A percentile compares a stretch with the other conserved stretches of the same genome.
These are phyloP conservation scores for Dipodomys merriami DNA, from an alignment of 2,113 vertebrate species.

Conservation along the genomic window DNA sequence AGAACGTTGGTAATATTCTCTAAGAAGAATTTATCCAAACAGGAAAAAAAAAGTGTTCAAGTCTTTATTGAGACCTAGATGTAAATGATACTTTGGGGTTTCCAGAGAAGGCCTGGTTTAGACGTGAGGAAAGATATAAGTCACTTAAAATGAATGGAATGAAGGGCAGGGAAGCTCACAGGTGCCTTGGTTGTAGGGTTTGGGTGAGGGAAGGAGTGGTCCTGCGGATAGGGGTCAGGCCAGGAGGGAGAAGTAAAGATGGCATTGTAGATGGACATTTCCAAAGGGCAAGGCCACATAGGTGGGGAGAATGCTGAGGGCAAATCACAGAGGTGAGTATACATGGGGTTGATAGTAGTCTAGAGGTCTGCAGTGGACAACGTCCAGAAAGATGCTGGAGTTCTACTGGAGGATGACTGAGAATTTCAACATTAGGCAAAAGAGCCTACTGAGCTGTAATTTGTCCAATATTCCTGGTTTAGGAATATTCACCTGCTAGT, in stretches of 20 bases:
- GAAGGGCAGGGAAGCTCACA: not conserved
- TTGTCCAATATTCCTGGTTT: not conserved
- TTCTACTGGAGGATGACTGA: not conserved
- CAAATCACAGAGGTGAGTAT: not conserved
- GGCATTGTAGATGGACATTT: too few relatives aligned
- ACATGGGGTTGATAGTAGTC: not conserved
- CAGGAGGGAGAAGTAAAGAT: not conserved
- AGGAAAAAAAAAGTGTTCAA: not conserved
- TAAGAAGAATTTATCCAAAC: slow-evolving; percentile 18
- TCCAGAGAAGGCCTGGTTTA: not conserved
- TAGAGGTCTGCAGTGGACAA: not conserved
- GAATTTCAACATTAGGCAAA: not conserved
- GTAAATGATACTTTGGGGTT: not conserved
- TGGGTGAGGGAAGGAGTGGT: not conserved
- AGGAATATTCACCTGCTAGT: not conserved
- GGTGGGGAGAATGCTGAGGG: not conserved
- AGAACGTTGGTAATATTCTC: not conserved
- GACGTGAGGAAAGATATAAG: not conserved
- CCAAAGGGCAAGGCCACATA: too few relatives aligned
- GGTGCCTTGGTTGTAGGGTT: not conserved
- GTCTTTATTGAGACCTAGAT: not conserved
- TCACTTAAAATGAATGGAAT: not conserved
- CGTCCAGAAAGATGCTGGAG: not conserved
- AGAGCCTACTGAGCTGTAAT: not conserved
- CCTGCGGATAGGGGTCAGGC: not conserved